phyloP scores from a whole-genome alignment of 2,888 invertebrate genomes.

The Cataglyphis albicans region DNA sequence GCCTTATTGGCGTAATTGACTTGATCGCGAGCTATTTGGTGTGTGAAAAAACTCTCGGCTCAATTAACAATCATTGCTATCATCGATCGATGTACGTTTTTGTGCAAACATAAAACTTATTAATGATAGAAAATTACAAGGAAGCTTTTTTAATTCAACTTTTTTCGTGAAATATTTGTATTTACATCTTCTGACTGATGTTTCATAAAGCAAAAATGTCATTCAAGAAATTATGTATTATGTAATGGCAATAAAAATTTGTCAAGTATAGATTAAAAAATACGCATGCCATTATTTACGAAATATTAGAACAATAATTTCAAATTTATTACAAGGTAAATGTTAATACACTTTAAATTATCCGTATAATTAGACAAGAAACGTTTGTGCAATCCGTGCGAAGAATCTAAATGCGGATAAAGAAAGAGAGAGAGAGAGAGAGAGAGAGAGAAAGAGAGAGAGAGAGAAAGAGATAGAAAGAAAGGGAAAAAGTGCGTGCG shows the following conservation, averaged over 20 bases:
- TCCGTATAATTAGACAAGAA: conserved; percentile 61
- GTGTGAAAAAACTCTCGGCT: conserved; percentile 48
- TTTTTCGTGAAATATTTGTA: background rate
- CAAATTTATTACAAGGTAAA: background rate
- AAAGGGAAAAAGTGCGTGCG: background rate
- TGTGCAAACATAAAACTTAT: conserved; percentile 15
- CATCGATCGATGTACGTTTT: conserved; percentile 43
- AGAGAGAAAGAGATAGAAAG: conserved; percentile 8
- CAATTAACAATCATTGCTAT: conserved; percentile 3
- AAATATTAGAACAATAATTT: background rate
- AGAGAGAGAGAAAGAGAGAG: background rate
- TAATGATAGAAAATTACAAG: conserved; percentile 14
- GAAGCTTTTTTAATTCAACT: background rate
- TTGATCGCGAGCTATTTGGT: conserved; percentile 19
- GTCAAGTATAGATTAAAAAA: background rate
- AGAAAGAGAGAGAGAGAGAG: conserved; percentile 9
- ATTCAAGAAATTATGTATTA: background rate
- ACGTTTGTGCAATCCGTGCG: conserved; percentile 56
- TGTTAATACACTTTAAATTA: conserved; percentile 51
- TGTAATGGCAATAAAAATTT: background rate
- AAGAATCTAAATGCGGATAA: conserved; percentile 64
- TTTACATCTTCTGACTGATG: background rate
- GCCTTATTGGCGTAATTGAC: conserved; percentile 32
- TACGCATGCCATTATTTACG: background rate
- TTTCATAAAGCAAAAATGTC: background rate